These are phyloP conservation scores for Drosophila nannoptera DNA, from an alignment of 1,140 invertebrate genomes.

Conservation along the genomic window DNA sequence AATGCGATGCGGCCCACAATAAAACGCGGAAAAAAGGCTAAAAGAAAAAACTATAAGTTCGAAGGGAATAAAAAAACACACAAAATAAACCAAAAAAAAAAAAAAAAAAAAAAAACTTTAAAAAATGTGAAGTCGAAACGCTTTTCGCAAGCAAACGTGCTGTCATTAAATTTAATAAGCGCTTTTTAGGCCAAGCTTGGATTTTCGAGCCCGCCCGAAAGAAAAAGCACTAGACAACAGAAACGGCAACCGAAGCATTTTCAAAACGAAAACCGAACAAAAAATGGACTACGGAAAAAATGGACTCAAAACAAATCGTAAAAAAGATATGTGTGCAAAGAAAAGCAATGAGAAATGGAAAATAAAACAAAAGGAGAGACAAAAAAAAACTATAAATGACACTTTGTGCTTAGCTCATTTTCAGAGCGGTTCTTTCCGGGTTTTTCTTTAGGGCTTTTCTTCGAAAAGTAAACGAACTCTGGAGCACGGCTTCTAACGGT, in stretches of 20 bases:
- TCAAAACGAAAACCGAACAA: slow-evolving; percentile 45
- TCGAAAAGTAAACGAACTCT: slow-evolving; percentile 70
- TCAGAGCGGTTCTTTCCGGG: slow-evolving; percentile 25
- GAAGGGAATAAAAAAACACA: slow-evolving; percentile 31
- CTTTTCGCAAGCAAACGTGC: slow-evolving; percentile 78
- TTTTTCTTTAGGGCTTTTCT: slow-evolving; percentile 61
- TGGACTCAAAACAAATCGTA: neutral
- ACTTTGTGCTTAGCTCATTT: slow-evolving; percentile 25
- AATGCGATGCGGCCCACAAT: slow-evolving; percentile 48
- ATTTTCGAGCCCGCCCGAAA: slow-evolving; percentile 55
- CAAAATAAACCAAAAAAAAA: slow-evolving; percentile 46
- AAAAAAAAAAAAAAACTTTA: slow-evolving; percentile 29
- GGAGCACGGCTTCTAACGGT: slow-evolving; percentile 56
- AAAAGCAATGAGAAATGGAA: slow-evolving; percentile 13
- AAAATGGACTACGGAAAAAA: slow-evolving; percentile 2
- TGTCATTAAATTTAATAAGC: slow-evolving; percentile 79
- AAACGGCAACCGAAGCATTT: slow-evolving; percentile 49
- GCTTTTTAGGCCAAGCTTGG: slow-evolving; percentile 75
- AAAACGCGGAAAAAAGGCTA: slow-evolving; percentile 39
- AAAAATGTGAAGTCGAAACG: slow-evolving; percentile 52
- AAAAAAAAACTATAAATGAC: slow-evolving; percentile 51
- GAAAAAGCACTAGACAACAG: slow-evolving; percentile 36
- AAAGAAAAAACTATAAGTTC: slow-evolving; percentile 39
- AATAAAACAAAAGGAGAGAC: slow-evolving; percentile 39
- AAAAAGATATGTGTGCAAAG: neutral